Conservation (phyloP, 2,113 vertebrate genomes). For the Tetrao urogallus region DNA sequence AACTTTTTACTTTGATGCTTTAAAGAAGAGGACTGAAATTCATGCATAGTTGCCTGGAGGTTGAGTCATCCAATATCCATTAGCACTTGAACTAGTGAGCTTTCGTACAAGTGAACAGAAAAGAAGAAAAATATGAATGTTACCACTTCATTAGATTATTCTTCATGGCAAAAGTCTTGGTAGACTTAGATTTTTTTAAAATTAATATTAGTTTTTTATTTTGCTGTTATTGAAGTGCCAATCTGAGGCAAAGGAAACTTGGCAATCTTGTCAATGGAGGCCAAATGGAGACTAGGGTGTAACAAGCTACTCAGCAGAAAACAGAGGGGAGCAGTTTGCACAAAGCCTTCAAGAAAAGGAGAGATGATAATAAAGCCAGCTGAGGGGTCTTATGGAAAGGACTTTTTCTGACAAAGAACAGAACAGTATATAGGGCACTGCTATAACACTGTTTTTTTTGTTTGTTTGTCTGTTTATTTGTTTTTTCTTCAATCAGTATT, state of each 20-base stretch:
- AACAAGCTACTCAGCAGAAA: background rate
- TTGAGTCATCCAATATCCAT: background rate
- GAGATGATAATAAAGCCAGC: background rate
- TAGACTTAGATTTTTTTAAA: background rate
- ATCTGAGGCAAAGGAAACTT: background rate
- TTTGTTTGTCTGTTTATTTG: background rate
- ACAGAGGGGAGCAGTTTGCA: background rate
- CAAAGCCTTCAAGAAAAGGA: background rate
- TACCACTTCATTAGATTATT: background rate
- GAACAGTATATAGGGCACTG: background rate
- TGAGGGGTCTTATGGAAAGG: background rate
- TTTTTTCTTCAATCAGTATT: background rate
- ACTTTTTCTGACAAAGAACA: background rate
- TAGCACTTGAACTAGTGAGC: background rate
- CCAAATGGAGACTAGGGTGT: background rate
- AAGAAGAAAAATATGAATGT: background rate
- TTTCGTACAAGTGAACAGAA: background rate
- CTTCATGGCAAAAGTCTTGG: background rate
- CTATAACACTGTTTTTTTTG: background rate
- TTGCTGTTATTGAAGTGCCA: background rate
- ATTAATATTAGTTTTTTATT: too few species aligned
- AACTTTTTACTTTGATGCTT: background rate
- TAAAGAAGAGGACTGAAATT: background rate
- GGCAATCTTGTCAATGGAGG: background rate
- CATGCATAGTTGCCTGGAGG: background rate